phyloP scores from a whole-genome alignment of 1,140 invertebrate species.

The Whitmania pigra region DNA sequence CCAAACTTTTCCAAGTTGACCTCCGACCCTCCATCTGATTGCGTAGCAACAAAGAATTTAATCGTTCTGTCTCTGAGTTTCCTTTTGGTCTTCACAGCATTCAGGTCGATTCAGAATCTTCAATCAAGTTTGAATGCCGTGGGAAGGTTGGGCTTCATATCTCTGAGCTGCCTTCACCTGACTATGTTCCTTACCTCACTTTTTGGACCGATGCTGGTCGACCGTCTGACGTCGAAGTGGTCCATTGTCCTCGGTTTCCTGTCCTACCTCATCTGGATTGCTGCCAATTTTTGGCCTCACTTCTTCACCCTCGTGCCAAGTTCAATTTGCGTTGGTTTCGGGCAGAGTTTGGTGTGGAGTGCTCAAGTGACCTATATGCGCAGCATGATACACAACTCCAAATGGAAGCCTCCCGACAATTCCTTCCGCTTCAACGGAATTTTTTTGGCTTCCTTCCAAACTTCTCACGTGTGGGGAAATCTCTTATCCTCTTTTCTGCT shows the following conservation, averaged over 20 bases:
- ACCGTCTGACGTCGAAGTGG: constrained; percentile 38
- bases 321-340: constrained; percentile 36
- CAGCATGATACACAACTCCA: constrained; percentile 32
- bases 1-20: neutral
- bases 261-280: constrained; percentile 38
- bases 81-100: constrained; percentile 38
- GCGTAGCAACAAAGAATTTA: constrained; percentile 32
- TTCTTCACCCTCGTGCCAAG: constrained; percentile 39
- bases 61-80: constrained; percentile 38
- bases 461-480: constrained; percentile 42
- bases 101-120: constrained; percentile 39
- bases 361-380: constrained; percentile 38
- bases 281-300: constrained; percentile 38
- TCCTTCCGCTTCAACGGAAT: constrained; percentile 40
- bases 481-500: constrained; percentile 37
- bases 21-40: neutral
- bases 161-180: constrained; percentile 36
- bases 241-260: constrained; percentile 36
- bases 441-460: constrained; percentile 40
- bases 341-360: constrained; percentile 39
- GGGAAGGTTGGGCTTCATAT: constrained; percentile 33
- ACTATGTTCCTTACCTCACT: constrained; percentile 37
- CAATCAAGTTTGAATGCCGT: constrained; percentile 37
- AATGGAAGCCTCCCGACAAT: constrained; percentile 33
- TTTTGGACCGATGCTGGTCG: constrained; percentile 36